Evolutionary conservation across 2,888 invertebrate genomes (phyloP), one percentile per base, ranked within the genome.

Genomic region (Erannis defoliaria): DNA sequence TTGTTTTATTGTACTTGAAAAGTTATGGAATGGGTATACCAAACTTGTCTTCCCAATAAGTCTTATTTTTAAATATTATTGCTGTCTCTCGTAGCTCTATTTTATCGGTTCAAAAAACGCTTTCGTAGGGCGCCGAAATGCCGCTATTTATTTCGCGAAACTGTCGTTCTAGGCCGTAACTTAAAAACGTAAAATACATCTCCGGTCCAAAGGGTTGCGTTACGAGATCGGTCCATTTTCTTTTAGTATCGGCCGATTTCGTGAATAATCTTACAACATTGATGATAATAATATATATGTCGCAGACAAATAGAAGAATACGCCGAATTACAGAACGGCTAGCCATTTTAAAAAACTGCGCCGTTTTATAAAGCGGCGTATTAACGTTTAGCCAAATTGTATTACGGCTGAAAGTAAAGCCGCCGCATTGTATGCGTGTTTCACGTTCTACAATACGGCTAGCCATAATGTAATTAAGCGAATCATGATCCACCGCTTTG

Each of bases 131-230:
- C n/a, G n/a, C 62, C 45, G 53, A 29, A 55, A 51, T n/a, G 43
- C 18, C 53, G 58, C 48, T 68, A 68, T 67, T 66, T 70, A 67
- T 68, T 67, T 64, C 56, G 58, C 58, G 53, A 59, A 67, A 67
- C 60, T 56, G 53, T 64, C 64, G 61, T 64, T 66, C 64, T 51
- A 55, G 51, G 63, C 68, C 67, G 70, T 75, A 68, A 73, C 67
- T 70, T 69, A 61, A 64, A 68, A 68, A 68, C 64, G 63, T 66
- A 62, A 64, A 73, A 72, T 56, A 59, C 62, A 72, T 72, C 55
- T 59, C 53, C 55, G 60, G 62, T 55, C 56, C 48, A 56, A 48
- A 61, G 46, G 62, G 58, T 59, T 55, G 35, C 62, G 58, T 62
- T 64, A 62, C 45, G 53, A 58, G 58, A 66, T 67, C 49, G 54